phyloP scores from a whole-genome alignment of 92 coral and sea anemone genomes.

The Pocillopora meandrina region DNA sequence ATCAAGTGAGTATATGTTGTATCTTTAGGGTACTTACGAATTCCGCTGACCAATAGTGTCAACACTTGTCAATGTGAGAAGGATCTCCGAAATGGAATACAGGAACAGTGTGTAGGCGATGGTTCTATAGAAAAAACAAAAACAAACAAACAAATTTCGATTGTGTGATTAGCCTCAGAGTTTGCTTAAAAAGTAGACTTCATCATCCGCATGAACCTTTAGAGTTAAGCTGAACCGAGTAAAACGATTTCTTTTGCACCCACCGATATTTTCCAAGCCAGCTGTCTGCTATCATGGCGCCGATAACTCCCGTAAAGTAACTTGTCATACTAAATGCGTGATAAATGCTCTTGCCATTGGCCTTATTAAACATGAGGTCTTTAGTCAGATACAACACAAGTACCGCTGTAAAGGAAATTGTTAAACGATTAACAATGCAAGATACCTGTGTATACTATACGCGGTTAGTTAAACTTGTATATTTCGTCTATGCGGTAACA shows the following conservation, averaged over 20 bases:
- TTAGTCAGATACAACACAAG: slow-evolving; percentile 79
- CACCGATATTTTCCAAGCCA: slow-evolving; percentile 88
- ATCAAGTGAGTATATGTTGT: not conserved
- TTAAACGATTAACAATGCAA: too few relatives aligned
- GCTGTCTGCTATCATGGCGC: slow-evolving; percentile 89
- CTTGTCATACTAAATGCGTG: slow-evolving; percentile 93
- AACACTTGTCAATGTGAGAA: slow-evolving; percentile 73
- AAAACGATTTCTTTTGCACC: not conserved
- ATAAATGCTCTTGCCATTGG: slow-evolving; percentile 77
- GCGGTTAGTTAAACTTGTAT: too few relatives aligned
- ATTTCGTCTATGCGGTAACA: not conserved
- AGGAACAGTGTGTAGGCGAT: slow-evolving; percentile 85
- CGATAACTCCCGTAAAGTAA: slow-evolving; percentile 87
- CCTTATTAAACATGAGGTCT: slow-evolving; percentile 76
- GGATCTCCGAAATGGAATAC: slow-evolving; percentile 73
- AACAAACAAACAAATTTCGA: not conserved
- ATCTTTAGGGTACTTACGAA: slow-evolving; percentile 59
- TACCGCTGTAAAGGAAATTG: slow-evolving; percentile 54
- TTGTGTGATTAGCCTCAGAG: not conserved
- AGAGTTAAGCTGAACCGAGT: too few relatives aligned
- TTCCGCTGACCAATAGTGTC: slow-evolving; percentile 72
- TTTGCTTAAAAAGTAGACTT: not conserved
- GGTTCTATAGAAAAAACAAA: slow-evolving; percentile 51
- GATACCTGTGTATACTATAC: too few relatives aligned
- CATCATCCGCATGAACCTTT: too few relatives aligned